Evolutionary conservation across 2,888 invertebrate species (phyloP).

Genomic region (Automeris io): DNA sequence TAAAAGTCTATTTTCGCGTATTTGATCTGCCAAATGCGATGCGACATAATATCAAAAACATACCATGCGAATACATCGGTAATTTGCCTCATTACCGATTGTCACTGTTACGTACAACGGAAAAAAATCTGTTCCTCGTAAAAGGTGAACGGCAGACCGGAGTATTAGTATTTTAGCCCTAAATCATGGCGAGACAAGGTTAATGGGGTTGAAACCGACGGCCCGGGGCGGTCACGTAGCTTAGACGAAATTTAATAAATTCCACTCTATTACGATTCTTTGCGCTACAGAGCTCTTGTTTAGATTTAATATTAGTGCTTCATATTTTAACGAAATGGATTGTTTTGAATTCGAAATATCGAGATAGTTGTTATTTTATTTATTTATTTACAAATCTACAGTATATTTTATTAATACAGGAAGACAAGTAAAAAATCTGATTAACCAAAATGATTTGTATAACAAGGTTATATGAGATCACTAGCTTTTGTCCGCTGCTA

Average conservation of each 20-base stretch:
- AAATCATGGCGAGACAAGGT: slow-evolving; percentile 72
- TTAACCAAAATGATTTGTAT: too few species aligned
- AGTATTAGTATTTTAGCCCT: slow-evolving; percentile 61
- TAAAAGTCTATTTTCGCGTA: too few species aligned
- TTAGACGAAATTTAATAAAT: slow-evolving; percentile 63
- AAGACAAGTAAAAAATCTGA: too few species aligned
- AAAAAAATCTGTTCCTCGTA: slow-evolving; percentile 57
- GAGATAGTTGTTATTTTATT: slow-evolving; percentile 1
- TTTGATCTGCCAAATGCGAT: slow-evolving; percentile 6
- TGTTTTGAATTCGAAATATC: slow-evolving; percentile 1
- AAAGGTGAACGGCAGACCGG: slow-evolving; percentile 42
- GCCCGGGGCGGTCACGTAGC: slow-evolving; percentile 64
- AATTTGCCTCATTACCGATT: slow-evolving; percentile 51
- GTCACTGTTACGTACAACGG: slow-evolving; percentile 49
- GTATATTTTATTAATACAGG: too few species aligned
- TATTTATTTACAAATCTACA: too few species aligned
- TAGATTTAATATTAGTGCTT: slow-evolving; percentile 9
- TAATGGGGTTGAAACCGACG: slow-evolving; percentile 66
- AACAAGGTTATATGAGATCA: too few species aligned
- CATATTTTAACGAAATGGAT: slow-evolving; percentile 4
- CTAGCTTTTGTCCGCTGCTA: too few species aligned
- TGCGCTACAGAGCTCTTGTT: slow-evolving; percentile 13
- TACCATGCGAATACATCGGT: slow-evolving; percentile 16
- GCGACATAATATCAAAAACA: too few species aligned
- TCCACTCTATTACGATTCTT: slow-evolving; percentile 53